Percentiles rank a stretch among this genome's conserved stretches.
Evolutionary conservation across 2,888 invertebrate genomes (phyloP).

Genomic region (Caenorhabditis sinica): DNA sequence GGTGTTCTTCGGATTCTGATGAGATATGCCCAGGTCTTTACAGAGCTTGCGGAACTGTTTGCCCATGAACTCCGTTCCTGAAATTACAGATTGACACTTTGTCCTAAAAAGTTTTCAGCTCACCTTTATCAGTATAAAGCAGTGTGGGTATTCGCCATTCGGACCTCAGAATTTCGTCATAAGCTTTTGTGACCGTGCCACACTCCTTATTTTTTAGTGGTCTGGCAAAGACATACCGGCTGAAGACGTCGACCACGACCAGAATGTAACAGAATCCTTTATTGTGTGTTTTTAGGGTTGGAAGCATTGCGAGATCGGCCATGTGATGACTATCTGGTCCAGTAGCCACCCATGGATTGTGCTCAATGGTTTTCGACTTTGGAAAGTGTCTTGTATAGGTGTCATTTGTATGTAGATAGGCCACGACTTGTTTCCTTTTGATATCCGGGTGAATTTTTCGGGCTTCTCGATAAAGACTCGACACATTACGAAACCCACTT

Average conservation of each 20-base stretch:
- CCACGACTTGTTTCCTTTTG: background rate
- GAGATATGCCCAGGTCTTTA: background rate
- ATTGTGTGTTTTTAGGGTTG: background rate
- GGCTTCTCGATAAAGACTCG: background rate
- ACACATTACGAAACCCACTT: slow-evolving; percentile 3
- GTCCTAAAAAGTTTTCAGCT: background rate
- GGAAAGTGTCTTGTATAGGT: slow-evolving; percentile 19
- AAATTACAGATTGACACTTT: background rate
- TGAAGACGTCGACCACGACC: slow-evolving; percentile 34
- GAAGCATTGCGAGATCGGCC: slow-evolving; percentile 35
- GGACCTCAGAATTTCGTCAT: background rate
- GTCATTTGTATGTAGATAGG: slow-evolving; percentile 14
- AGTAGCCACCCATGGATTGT: slow-evolving; percentile 19
- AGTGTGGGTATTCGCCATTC: background rate
- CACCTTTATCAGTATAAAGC: slow-evolving; percentile 31
- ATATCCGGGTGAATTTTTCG: background rate
- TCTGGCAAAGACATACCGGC: slow-evolving; percentile 18
- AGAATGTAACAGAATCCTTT: slow-evolving; percentile 30
- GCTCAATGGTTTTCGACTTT: background rate
- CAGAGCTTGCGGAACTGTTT: background rate
- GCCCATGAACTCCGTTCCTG: slow-evolving; percentile 49
- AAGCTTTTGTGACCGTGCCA: background rate
- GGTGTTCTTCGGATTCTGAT: slow-evolving; percentile 29
- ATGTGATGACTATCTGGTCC: slow-evolving; percentile 27
- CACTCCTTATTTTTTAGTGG: slow-evolving; percentile 39